Evolutionary conservation across 2,113 vertebrate species (phyloP), one percentile per base, ranked within the genome.

Genomic region (Lagopus muta): DNA sequence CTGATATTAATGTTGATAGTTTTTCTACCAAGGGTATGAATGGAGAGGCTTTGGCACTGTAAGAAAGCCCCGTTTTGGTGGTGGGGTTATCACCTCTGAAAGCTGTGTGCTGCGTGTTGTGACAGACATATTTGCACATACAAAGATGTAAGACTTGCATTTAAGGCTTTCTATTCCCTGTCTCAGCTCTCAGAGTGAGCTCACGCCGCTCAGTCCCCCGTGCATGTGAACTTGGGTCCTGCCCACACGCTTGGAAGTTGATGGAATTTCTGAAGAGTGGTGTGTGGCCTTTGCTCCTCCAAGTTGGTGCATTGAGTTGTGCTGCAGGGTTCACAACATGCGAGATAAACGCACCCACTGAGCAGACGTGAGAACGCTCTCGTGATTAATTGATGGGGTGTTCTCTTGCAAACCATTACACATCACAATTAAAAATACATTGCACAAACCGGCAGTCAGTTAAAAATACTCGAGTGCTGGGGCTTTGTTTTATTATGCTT

Each of bases 371-470:
- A 97, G 96, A 98, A 98, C 91, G 89, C 93, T 93, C 94, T 96
- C 96, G 95, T 98, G 97, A 97, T 98, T 98, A 98, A 98, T 98
- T 98, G 94, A 98, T 97, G 83, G 93, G 96, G 96, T 98, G 94
- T 98, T 98, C 95, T 97, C 95, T 97, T 98, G 96, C 96, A 97
- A 95, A 97, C 95, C 94, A 94, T 97, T 97, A 96, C 96, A 97
- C 97, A 97, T 96, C 94, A 96, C 92, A 97, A 98, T 98, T 97
- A 98, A 98, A 98, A 98, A 97, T 98, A 96, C 85, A 97, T 96
- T 92, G 95, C 96, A 96, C 95, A 93, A 97, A 96, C 96, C 95
- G 92, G 90, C 96, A 94, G 95, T 21, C 70, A 94, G 96, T 95
- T 97, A 96, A 96, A 94, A 94, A 97, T 77, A 95, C 91, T 75